Percentiles rank a stretch among this genome's conserved stretches.
Evolutionary conservation across 2,888 invertebrate genomes (phyloP).

Genomic region (Apantesis nais): DNA sequence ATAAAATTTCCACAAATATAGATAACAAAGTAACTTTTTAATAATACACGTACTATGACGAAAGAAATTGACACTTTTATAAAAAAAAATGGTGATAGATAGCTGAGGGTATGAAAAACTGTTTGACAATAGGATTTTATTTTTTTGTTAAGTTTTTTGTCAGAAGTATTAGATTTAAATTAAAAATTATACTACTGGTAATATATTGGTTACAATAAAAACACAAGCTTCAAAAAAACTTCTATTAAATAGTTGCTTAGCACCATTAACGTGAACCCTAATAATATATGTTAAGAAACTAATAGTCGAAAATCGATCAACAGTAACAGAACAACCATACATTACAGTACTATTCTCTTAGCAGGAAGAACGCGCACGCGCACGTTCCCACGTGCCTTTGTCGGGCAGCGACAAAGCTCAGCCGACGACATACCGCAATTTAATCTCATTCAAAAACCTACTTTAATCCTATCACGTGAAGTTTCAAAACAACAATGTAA

Average conservation of each 20-base stretch:
- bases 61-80: too few species aligned
- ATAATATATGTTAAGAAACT: conserved; percentile 52
- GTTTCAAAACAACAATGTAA: conserved; percentile 40
- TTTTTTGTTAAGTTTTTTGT: too few species aligned
- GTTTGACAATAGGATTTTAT: too few species aligned
- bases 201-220: background rate
- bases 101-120: too few species aligned
- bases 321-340: conserved; percentile 70
- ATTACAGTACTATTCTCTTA: conserved; percentile 67
- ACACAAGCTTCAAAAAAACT: background rate
- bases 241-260: conserved; percentile 13
- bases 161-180: too few species aligned
- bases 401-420: conserved; percentile 80
- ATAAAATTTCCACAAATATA: too few species aligned
- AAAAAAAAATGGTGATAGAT: too few species aligned
- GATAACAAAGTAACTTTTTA: too few species aligned
- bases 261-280: conserved; percentile 33
- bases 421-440: conserved; percentile 75
- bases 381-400: conserved; percentile 84
- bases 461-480: conserved; percentile 43
- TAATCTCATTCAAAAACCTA: conserved; percentile 43
- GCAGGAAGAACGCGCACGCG: conserved; percentile 74
- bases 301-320: conserved; percentile 68
- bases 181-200: background rate
- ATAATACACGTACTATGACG: too few species aligned